These are phyloP conservation scores for Calameuta filiformis DNA, from an alignment of 2,888 invertebrate genomes.

Conservation along the genomic window DNA sequence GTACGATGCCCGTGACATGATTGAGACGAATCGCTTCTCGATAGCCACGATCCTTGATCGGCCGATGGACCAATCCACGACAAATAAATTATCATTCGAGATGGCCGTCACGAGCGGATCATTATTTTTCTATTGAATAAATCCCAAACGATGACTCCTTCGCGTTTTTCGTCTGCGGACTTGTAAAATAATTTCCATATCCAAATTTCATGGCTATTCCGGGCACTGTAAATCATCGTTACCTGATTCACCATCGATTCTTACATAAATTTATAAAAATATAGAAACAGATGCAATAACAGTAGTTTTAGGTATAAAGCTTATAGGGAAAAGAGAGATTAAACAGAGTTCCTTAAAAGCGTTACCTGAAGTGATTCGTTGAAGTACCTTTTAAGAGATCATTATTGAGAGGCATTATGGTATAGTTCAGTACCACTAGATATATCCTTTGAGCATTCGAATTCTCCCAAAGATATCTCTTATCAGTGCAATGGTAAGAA, in stretches of 20 bases:
- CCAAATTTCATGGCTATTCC: not conserved
- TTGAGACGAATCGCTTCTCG: slow-evolving; percentile 30
- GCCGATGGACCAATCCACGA: not conserved
- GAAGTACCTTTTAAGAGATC: not conserved
- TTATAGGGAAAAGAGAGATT: not conserved
- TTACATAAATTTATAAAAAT: not conserved
- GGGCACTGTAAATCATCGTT: not conserved
- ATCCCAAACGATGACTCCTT: not conserved
- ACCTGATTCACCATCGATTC: not conserved
- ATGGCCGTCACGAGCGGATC: not conserved
- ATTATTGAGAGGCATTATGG: not conserved
- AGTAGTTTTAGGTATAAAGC: not conserved
- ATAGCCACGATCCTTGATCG: slow-evolving; percentile 17
- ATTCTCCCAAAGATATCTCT: not conserved
- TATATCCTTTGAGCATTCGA: not conserved
- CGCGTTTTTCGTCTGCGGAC: not conserved
- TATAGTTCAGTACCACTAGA: not conserved
- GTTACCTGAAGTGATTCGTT: not conserved
- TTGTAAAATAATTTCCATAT: not conserved
- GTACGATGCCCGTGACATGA: slow-evolving; percentile 22
- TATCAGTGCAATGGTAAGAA: not conserved
- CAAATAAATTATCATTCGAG: not conserved
- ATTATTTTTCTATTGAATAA: not conserved
- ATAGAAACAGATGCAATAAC: not conserved
- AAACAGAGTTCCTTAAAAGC: not conserved